Conservation (phyloP, 2,797 vertebrate genomes). For the Coluber constrictor region DNA sequence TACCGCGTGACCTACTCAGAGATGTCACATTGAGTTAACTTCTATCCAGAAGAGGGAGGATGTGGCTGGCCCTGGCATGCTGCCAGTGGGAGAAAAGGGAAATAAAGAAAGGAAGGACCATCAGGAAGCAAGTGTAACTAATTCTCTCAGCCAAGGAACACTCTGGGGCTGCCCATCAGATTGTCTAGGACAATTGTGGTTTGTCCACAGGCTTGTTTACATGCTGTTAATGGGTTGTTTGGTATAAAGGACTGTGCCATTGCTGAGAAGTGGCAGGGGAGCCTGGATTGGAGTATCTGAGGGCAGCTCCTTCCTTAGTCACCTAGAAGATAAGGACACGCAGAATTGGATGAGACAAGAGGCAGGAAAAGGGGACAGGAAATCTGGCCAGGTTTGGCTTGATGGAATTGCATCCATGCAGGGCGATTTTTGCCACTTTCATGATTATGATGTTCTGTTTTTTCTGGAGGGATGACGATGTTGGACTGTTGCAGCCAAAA, state of each 20-base stretch:
- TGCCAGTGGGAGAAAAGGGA: slow-evolving; percentile 5
- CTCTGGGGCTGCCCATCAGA: not conserved
- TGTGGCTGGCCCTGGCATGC: rapidly evolving
- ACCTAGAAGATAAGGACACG: not conserved
- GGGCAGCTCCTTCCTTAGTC: slow-evolving; percentile 8
- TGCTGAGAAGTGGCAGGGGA: not conserved
- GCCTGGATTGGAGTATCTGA: not conserved
- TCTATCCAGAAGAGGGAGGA: not conserved
- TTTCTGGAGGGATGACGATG: not conserved
- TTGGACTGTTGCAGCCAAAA: not conserved
- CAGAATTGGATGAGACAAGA: not conserved
- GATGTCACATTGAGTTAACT: slow-evolving; percentile 55
- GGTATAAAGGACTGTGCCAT: not conserved
- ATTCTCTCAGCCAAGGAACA: rapidly evolving
- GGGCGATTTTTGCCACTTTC: not conserved
- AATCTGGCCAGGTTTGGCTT: not conserved
- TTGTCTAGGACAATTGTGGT: not conserved
- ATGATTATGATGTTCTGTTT: not conserved
- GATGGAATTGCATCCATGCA: not conserved
- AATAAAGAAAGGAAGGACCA: not conserved
- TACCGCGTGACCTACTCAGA: slow-evolving; percentile 28
- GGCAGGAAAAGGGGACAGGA: not conserved
- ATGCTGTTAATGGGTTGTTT: not conserved
- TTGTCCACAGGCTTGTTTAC: not conserved
- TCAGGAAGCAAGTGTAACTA: not conserved